Percentiles rank a stretch among this genome's conserved stretches.
Conservation (phyloP, 2,888 invertebrate species). For the Copidosoma aretas region DNA sequence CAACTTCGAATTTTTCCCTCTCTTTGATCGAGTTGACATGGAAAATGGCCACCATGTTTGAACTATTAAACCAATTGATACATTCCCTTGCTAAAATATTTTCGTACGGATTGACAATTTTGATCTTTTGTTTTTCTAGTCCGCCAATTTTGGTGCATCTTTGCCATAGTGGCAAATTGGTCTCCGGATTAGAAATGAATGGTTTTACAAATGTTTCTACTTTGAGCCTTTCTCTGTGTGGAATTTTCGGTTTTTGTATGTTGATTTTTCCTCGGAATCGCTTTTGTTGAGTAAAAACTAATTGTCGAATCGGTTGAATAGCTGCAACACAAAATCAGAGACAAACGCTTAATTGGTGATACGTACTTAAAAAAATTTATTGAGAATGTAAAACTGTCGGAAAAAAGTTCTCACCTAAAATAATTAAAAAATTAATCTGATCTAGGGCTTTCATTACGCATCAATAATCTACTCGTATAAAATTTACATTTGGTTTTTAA, state of each 20-base stretch:
- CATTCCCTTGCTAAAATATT: conserved; percentile 76
- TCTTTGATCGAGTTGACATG: conserved; percentile 76
- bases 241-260: conserved; percentile 74
- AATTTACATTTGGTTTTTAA: conserved; percentile 41
- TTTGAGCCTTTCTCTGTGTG: conserved; percentile 74
- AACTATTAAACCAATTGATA: conserved; percentile 73
- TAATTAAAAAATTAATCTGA: conserved; percentile 24
- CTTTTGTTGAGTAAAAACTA: conserved; percentile 64
- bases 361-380: not conserved
- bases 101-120: conserved; percentile 70
- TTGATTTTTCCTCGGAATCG: conserved; percentile 80
- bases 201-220: conserved; percentile 74
- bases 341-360: not conserved
- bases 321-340: conserved; percentile 47
- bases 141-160: conserved; percentile 62
- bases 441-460: conserved; percentile 31
- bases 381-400: not conserved
- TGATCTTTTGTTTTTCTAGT: conserved; percentile 46
- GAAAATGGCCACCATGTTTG: conserved; percentile 75
- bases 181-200: conserved; percentile 64
- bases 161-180: conserved; percentile 50
- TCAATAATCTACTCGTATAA: conserved; percentile 38
- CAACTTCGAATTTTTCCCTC: conserved; percentile 71
- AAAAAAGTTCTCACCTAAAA: conserved; percentile 31
- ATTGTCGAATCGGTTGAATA: conserved; percentile 50